These are phyloP conservation scores for Pinna nobilis DNA, from an alignment of 1,140 invertebrate species.

Conservation along the genomic window DNA sequence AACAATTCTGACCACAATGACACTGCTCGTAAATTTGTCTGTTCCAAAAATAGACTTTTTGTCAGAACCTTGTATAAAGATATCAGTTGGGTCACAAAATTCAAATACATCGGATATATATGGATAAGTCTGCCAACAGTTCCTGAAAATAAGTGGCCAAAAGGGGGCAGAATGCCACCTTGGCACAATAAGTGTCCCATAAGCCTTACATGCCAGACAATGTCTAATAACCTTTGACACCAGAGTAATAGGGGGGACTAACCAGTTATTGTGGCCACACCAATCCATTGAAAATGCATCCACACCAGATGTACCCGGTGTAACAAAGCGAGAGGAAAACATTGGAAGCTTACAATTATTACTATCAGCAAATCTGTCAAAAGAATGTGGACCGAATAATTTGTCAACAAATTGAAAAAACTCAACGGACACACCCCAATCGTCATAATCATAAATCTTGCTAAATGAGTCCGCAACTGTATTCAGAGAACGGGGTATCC, in stretches of 20 bases:
- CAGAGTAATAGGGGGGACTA: neutral
- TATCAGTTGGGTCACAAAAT: neutral
- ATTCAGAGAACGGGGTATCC: constrained; percentile 2
- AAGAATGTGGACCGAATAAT: neutral
- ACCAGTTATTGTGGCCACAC: constrained; percentile 15
- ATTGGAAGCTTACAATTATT: constrained; percentile 1
- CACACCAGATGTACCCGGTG: neutral
- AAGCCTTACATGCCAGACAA: neutral
- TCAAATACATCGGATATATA: neutral
- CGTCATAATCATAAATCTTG: constrained; percentile 16
- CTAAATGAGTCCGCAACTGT: neutral
- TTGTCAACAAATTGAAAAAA: constrained; percentile 11
- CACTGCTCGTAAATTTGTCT: neutral
- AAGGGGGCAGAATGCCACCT: constrained; percentile 1
- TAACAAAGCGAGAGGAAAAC: constrained; percentile 18
- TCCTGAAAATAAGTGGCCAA: neutral
- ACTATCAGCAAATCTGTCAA: constrained; percentile 8
- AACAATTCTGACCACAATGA: constrained; percentile 5
- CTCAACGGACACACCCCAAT: neutral
- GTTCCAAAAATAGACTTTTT: constrained; percentile 18
- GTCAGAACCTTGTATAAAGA: neutral
- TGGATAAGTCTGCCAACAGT: too few species aligned
- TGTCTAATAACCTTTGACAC: neutral
- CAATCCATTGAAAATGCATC: constrained; percentile 21
- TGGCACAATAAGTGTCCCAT: neutral